Evolutionary conservation across 2,888 invertebrate species (phyloP).

Genomic region (Eupithecia dodoneata): DNA sequence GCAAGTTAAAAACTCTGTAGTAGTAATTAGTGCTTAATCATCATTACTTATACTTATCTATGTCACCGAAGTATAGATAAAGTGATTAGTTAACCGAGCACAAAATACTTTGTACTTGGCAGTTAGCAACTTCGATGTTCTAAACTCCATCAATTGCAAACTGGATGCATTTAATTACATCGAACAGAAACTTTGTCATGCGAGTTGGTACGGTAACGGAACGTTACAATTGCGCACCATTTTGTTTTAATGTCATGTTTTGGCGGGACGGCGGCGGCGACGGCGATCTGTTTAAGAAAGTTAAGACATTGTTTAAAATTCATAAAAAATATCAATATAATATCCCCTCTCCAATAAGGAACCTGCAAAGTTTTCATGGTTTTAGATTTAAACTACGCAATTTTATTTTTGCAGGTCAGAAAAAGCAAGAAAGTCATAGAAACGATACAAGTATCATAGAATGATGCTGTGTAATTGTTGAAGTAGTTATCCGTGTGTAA

Average conservation of each 20-base stretch:
- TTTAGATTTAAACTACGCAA: no score
- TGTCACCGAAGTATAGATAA: neutral
- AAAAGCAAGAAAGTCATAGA: no score
- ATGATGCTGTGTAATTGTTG: no score
- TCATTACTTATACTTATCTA: neutral
- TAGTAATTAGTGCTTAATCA: neutral
- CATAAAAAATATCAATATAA: no score
- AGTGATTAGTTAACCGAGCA: conserved; percentile 1
- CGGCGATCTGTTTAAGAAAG: neutral
- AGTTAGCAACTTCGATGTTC: conserved; percentile 16
- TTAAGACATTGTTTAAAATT: neutral
- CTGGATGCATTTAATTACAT: conserved; percentile 33
- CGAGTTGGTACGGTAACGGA: conserved; percentile 18
- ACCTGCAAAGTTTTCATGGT: no score
- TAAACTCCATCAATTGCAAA: conserved; percentile 30
- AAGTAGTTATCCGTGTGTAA: no score
- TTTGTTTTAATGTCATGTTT: conserved; percentile 15
- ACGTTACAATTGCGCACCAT: conserved; percentile 23
- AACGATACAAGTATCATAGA: no score
- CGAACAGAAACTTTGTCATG: conserved; percentile 23
- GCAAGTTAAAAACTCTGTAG: neutral
- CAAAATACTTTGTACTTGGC: conserved; percentile 5
- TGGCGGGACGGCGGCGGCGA: neutral
- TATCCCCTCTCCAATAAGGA: no score
- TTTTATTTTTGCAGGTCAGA: no score